phyloP scores from a whole-genome alignment of 2,888 invertebrate genomes.

The Polyploca ridens region DNA sequence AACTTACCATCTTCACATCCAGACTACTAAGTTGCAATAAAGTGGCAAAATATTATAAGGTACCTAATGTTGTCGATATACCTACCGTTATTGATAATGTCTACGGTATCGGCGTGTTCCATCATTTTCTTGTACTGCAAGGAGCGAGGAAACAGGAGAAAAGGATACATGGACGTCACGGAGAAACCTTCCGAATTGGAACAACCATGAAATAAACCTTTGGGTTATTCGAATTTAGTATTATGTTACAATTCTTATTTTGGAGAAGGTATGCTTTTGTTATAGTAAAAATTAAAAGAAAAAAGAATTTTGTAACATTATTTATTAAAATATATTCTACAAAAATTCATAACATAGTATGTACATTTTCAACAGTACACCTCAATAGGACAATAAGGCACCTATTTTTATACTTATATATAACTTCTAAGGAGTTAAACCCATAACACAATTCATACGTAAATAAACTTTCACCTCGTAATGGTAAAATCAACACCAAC shows the following conservation, averaged over 20 bases:
- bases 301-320: conserved; percentile 65
- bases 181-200: conserved; percentile 61
- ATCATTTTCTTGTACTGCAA: conserved; percentile 71
- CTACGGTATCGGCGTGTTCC: conserved; percentile 68
- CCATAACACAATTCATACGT: conserved; percentile 53
- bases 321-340: conserved; percentile 80
- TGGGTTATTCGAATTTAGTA: neutral
- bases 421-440: conserved; percentile 41
- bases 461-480: conserved; percentile 68
- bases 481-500: conserved; percentile 54
- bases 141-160: conserved; percentile 51
- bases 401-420: conserved; percentile 51
- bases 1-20: neutral
- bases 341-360: conserved; percentile 79
- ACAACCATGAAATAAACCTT: conserved; percentile 25
- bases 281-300: conserved; percentile 39
- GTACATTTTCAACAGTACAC: conserved; percentile 80
- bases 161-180: conserved; percentile 73
- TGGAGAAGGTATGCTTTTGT: neutral
- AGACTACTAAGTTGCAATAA: neutral
- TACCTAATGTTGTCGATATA: conserved; percentile 51
- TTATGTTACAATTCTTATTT: neutral
- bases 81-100: conserved; percentile 67
- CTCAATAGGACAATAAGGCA: conserved; percentile 76
- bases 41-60: conserved; percentile 8